Base-by-base conservation (phyloP, 2,797 vertebrate genomes). In the Acomys russatus region DNA sequence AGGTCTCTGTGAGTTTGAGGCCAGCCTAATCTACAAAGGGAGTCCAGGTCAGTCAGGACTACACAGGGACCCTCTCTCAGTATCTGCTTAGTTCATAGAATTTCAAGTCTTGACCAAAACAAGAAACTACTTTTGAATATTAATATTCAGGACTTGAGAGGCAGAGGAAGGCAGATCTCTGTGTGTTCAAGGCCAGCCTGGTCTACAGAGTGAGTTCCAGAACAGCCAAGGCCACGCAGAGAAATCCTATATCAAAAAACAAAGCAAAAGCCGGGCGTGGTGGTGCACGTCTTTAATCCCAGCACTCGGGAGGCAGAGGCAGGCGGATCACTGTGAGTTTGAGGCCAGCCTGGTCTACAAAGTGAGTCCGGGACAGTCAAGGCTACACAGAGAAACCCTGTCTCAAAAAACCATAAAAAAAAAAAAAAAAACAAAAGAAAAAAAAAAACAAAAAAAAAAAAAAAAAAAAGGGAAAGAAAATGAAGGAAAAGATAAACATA, bases 61-160 rank as follows among this genome's bases (percentile, higher is more conserved):
- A 44, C 44, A 44, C 44, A 44, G 44, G 4, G 4, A 44, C n/a
- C n/a, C n/a, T n/a, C n/a, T n/a, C n/a, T 88, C 78, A 73, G 54
- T 28, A 2, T 93, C 83, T 92, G 64, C 51, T 93, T 71, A 83
- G 35, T 77, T 94, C 63, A 56, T 56, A 70, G 90, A 56, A 90
- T 78, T 92, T 95, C 35, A 95, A 79, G 38, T 73, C 78, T 94
- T 94, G 12, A 25, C 73, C 11, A 71, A 61, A 92, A 84, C 9
- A 79, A 80, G 25, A 77, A 97, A 71, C 35, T 88, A 82, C 73
- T 86, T 9, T 38, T 94, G 44, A 49, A 76, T 80, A 74, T 91
- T 91, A 92, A 70, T 82, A 74, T 49, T 38, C 23, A 76, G 74
- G 38, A 76, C 73, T 49, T 6, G 2, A 25, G 74, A 49, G 23